These are phyloP conservation scores for Herpetotheres cachinnans DNA, from an alignment of 2,113 vertebrate genomes.

Conservation along the genomic window DNA sequence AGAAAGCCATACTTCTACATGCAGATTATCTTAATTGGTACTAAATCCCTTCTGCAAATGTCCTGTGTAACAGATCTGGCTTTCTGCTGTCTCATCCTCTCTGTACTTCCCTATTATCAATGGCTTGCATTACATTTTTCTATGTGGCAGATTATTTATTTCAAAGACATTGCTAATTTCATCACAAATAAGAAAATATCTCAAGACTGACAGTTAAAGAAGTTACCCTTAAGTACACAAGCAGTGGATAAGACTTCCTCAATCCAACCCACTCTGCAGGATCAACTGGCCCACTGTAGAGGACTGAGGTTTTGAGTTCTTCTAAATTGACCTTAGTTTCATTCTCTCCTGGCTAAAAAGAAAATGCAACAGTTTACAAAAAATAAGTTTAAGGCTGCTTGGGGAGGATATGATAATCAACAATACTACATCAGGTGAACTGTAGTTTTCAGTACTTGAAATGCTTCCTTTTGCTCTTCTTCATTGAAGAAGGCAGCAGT, in stretches of 20 bases:
- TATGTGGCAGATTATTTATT: not conserved
- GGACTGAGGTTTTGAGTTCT: conserved; percentile 76
- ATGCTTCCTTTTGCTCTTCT: not conserved
- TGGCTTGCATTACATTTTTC: not conserved
- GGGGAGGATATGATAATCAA: not conserved
- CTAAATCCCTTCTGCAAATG: not conserved
- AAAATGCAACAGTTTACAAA: conserved; percentile 2
- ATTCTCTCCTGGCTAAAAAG: conserved; percentile 77
- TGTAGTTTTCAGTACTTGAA: not conserved
- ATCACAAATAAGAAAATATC: not conserved
- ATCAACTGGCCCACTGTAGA: conserved; percentile 82
- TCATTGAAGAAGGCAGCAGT: not conserved
- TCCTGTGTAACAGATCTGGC: not conserved
- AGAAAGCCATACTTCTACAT: not conserved
- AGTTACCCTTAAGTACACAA: conserved; percentile 90
- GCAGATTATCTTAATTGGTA: not conserved
- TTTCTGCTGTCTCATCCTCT: not conserved
- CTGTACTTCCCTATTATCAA: not conserved
- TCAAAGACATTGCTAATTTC: not conserved
- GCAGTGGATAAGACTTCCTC: conserved; percentile 80
- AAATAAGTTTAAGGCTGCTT: not conserved
- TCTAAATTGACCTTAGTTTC: conserved; percentile 71
- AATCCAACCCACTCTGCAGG: conserved; percentile 94
- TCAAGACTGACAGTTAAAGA: not conserved
- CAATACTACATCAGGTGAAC: not conserved